These are phyloP conservation scores for Takifugu ocellatus DNA, from an alignment of 2,797 vertebrate species.

Conservation along the genomic window DNA sequence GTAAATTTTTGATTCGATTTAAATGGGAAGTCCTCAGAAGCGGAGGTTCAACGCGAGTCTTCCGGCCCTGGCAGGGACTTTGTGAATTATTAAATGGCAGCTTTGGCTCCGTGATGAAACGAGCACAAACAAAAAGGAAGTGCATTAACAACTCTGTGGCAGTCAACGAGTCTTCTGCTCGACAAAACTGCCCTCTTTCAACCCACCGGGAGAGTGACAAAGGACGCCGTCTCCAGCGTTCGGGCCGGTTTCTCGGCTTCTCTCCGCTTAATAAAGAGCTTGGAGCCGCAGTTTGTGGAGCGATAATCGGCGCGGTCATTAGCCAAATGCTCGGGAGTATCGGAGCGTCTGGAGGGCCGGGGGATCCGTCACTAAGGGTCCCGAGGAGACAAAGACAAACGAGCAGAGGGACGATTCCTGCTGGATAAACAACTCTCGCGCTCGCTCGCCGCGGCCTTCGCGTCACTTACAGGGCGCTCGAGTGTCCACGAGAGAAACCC, in stretches of 20 bases:
- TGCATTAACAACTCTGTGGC: conserved; percentile 16
- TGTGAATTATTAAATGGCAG: conserved; percentile 55
- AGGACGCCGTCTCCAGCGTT: conserved; percentile 39
- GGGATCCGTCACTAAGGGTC: conserved; percentile 21
- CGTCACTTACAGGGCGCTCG: not conserved
- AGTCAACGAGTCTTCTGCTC: conserved; percentile 33
- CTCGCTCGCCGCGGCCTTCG: not conserved
- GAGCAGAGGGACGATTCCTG: conserved; percentile 19
- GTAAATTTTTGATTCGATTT: conserved; percentile 44
- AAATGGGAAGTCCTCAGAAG: conserved; percentile 26
- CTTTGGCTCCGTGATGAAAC: conserved; percentile 49
- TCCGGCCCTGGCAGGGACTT: conserved; percentile 16
- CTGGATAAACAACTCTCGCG: conserved; percentile 13
- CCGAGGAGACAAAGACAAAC: conserved; percentile 25
- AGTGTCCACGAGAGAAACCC: not conserved
- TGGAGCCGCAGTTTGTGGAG: conserved; percentile 23
- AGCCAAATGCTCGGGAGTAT: conserved; percentile 37
- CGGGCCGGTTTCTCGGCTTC: conserved; percentile 29
- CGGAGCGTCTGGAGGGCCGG: conserved; percentile 23
- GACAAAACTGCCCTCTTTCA: conserved; percentile 35
- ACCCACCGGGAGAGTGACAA: conserved; percentile 30
- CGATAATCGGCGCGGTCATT: conserved; percentile 37
- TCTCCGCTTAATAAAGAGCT: conserved; percentile 37
- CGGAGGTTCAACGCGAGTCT: conserved; percentile 11
- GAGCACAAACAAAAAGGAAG: conserved; percentile 48